Evolutionary conservation across 2,113 vertebrate genomes (phyloP).

Genomic region (Columba livia): DNA sequence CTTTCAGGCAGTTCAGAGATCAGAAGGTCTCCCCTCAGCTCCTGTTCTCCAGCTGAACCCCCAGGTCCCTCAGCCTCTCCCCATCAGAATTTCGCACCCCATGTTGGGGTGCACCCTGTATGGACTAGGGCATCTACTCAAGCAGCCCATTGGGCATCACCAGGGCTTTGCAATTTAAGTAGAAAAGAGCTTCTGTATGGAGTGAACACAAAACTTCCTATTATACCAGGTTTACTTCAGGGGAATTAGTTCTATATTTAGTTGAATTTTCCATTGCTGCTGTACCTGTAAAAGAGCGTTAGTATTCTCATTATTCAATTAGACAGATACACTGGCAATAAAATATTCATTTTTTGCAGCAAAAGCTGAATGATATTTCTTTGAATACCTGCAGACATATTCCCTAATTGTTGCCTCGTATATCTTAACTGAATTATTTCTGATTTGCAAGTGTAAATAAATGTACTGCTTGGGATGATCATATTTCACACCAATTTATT

Average conservation of each 20-base stretch:
- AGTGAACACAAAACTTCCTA: not conserved
- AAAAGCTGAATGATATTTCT: constrained; percentile 2
- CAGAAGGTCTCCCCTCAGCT: too few species aligned
- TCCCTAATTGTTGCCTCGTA: constrained; percentile 63
- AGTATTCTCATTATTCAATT: constrained; percentile 58
- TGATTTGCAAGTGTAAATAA: constrained; percentile 69
- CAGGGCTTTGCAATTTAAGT: not conserved
- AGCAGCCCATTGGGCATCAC: not conserved
- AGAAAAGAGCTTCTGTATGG: not conserved
- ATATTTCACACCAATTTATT: constrained; percentile 71
- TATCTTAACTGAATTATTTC: constrained; percentile 43
- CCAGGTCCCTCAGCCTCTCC: too few species aligned
- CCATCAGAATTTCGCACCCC: too few species aligned
- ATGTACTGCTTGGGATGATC: constrained; percentile 49
- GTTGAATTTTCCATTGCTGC: not conserved
- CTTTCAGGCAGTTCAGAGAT: too few species aligned
- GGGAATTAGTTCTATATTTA: not conserved
- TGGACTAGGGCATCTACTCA: accelerated
- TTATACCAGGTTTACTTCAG: not conserved
- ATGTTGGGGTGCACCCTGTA: accelerated
- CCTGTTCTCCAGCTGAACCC: too few species aligned
- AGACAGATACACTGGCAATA: constrained; percentile 24
- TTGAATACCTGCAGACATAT: constrained; percentile 52
- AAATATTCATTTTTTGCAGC: constrained; percentile 2
- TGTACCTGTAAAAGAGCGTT: not conserved